Evolutionary conservation across 2,888 invertebrate species (phyloP).

Genomic region (Lissocephala sabroskyi): DNA sequence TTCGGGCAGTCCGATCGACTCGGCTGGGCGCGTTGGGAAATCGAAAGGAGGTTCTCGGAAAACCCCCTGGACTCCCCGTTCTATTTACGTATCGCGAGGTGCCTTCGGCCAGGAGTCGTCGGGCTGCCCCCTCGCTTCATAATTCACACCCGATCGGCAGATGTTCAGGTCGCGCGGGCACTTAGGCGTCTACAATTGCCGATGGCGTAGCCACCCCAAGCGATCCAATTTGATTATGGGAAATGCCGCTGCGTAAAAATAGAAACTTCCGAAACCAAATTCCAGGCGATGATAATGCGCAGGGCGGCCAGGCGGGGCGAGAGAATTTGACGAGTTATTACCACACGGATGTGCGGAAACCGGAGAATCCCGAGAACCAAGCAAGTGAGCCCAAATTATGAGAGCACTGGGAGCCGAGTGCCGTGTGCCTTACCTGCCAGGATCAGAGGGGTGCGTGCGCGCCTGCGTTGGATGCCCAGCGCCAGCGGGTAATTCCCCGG

Average conservation of each 20-base stretch:
- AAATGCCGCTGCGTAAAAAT: constrained; percentile 46
- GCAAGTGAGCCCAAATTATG: constrained; percentile 46
- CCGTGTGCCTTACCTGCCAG: not conserved
- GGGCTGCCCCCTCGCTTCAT: not conserved
- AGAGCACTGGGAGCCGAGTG: constrained; percentile 7
- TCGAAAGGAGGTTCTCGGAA: too few species aligned
- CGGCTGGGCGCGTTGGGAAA: too few species aligned
- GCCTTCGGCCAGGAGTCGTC: not conserved
- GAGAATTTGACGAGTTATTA: constrained; percentile 57
- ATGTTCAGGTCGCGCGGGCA: not conserved
- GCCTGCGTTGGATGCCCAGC: constrained; percentile 28
- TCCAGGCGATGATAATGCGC: constrained; percentile 29
- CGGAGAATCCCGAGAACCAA: constrained; percentile 34
- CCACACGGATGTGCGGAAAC: constrained; percentile 36
- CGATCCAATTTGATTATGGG: constrained; percentile 45
- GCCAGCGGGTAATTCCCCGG: too few species aligned
- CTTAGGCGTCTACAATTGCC: constrained; percentile 1
- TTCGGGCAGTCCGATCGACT: too few species aligned
- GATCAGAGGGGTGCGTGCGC: not conserved
- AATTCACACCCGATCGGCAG: not conserved
- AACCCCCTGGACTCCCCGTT: too few species aligned
- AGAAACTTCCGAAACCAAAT: constrained; percentile 37
- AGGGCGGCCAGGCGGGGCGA: constrained; percentile 2
- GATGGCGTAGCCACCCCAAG: constrained; percentile 43
- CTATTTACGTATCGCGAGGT: not conserved